A percentile compares a stretch with the other conserved stretches of the same genome.
Conservation (phyloP, 2,797 vertebrate genomes). For the Forpus xanthops region DNA sequence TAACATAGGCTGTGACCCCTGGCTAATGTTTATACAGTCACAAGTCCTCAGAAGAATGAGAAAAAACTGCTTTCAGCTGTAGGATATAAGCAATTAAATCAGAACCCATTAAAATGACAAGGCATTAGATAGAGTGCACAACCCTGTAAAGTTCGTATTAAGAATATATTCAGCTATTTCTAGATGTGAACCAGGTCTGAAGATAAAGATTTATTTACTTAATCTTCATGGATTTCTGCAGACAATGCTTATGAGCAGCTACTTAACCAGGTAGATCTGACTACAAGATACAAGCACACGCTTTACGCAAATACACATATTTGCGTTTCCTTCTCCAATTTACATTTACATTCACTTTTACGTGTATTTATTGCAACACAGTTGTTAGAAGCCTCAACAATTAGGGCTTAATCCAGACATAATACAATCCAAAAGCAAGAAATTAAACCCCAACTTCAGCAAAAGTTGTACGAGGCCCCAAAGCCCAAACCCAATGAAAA, state of each 20-base stretch:
- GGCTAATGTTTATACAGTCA: background rate
- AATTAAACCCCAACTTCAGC: background rate
- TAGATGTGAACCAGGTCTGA: background rate
- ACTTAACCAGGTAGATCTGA: background rate
- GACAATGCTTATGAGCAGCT: background rate
- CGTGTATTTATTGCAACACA: background rate
- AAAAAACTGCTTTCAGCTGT: background rate
- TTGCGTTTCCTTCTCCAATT: background rate
- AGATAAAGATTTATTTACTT: constrained; percentile 1
- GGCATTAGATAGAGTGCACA: background rate
- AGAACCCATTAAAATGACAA: background rate
- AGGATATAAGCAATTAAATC: background rate
- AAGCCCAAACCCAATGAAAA: background rate
- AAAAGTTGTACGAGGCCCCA: background rate
- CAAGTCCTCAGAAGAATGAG: background rate
- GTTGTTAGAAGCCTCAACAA: background rate
- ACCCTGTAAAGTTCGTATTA: background rate
- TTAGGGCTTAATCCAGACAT: background rate
- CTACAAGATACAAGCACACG: background rate
- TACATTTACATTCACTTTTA: background rate
- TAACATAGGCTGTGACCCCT: background rate
- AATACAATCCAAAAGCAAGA: background rate
- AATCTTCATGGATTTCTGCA: background rate
- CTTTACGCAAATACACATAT: background rate
- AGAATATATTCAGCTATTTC: background rate